A percentile compares a stretch with the other conserved stretches of the same genome.
phyloP scores from a whole-genome alignment of 2,797 vertebrate species.

The Simalia tracyae region DNA sequence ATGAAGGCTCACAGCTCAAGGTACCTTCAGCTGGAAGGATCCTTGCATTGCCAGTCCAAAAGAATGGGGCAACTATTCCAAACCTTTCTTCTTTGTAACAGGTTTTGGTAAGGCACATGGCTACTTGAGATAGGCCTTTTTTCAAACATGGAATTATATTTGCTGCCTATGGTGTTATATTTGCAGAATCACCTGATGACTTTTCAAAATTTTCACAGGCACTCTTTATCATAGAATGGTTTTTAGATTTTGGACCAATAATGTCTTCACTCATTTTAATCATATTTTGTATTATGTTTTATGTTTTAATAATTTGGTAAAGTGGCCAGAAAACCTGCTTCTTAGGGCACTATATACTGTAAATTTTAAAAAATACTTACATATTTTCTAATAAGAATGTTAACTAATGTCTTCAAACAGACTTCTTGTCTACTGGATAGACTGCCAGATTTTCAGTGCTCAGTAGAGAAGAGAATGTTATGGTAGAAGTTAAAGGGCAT shows the following conservation, averaged over 20 bases:
- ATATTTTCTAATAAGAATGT: neutral
- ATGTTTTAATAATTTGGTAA: neutral
- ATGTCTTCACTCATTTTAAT: neutral
- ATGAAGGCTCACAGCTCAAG: neutral
- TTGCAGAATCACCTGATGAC: neutral
- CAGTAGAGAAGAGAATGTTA: neutral
- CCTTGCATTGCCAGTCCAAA: no score
- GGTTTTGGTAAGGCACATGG: neutral
- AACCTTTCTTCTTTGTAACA: neutral
- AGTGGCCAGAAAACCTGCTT: neutral
- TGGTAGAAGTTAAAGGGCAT: neutral
- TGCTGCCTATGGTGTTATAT: neutral
- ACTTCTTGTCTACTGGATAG: neutral
- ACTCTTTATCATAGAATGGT: neutral
- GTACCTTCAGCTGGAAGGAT: neutral
- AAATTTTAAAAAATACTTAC: neutral
- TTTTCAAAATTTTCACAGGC: neutral
- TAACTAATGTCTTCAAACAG: neutral
- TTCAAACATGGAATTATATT: neutral
- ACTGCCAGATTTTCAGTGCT: neutral
- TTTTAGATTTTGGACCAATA: neutral
- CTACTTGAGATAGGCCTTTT: neutral
- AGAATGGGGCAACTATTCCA: neutral
- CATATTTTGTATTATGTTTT: neutral
- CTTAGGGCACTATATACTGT: neutral